These are phyloP conservation scores for Suricata suricatta DNA, from an alignment of 2,113 vertebrate species.

Conservation along the genomic window DNA sequence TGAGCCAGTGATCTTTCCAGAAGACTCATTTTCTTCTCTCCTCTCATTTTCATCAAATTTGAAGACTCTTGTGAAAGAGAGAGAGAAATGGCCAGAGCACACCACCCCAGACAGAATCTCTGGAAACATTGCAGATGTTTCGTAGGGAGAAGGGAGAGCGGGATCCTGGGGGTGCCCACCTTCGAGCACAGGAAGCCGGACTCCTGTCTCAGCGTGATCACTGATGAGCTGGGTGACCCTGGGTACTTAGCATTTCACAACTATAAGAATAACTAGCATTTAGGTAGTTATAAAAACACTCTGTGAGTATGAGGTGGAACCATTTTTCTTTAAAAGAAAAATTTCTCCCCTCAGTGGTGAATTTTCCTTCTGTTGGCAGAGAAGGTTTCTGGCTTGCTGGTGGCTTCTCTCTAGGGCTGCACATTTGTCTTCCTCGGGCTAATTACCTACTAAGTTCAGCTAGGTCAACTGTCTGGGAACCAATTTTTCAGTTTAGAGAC, in stretches of 20 bases:
- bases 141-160: background rate
- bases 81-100: background rate
- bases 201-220: background rate
- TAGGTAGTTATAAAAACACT: background rate
- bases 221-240: background rate
- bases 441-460: background rate
- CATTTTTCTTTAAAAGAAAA: background rate
- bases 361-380: background rate
- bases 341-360: background rate
- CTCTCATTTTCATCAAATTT: background rate
- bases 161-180: rapidly evolving
- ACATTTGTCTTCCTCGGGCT: background rate
- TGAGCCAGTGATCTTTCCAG: background rate
- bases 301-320: background rate
- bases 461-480: background rate
- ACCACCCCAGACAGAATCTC: background rate
- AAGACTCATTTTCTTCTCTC: background rate
- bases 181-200: background rate
- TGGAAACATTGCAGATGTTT: background rate
- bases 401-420: background rate
- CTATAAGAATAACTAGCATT: background rate
- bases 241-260: background rate
- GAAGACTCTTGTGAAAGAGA: background rate
- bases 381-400: background rate
- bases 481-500: background rate